Evolutionary conservation across 2,888 invertebrate genomes (phyloP), one percentile per base, ranked within the genome.

Genomic region (Drosophila mettleri): DNA sequence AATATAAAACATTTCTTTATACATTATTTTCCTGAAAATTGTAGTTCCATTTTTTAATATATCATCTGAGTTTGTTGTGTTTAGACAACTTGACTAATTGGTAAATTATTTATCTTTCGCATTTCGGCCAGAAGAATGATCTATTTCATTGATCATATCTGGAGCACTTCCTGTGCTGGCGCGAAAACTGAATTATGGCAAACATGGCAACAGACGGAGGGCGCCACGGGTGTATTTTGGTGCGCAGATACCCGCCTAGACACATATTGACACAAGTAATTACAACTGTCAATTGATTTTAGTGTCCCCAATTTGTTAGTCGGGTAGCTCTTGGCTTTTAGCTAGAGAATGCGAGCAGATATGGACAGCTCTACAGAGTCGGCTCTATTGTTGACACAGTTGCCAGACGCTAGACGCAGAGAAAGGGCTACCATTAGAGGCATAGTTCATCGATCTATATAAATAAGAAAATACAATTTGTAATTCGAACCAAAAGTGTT

Each of bases 261-360:
- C 54, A 43, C 58, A 52, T 84, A 69, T 84, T 84, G 66, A 80
- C 75, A 69, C 66, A 83, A 88, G 86, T 85, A 88, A 85, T 88
- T 88, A 75, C 86, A 69, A 67, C 75, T 86, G 85, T 88, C 85
- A 83, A 80, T 88, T 74, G 84, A 64, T 78, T 88, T 86, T 88
- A 85, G 85, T 88, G 85, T 76, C 78, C 85, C 87, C 75, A 80
- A 80, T 88, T 85, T 78, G 14, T 7, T 39, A 6, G 86, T 86
- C 84, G 29, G n/a, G n/a, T 9, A 80, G 58, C 53, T 51, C 49
- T 60, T 45, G 51, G 75, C 88, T 88, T 88, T 88, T 85, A 83
- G 74, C 58, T 51, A n/a, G 64, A 64, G 60, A 85, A 78, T 84
- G 78, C 62, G 78, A 18, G 61, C 64, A 53, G 64, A 51, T 34